Evolutionary conservation across 2,113 vertebrate species (phyloP), one percentile per base, ranked within the genome.

Genomic region (Oreochromis tanganicae): DNA sequence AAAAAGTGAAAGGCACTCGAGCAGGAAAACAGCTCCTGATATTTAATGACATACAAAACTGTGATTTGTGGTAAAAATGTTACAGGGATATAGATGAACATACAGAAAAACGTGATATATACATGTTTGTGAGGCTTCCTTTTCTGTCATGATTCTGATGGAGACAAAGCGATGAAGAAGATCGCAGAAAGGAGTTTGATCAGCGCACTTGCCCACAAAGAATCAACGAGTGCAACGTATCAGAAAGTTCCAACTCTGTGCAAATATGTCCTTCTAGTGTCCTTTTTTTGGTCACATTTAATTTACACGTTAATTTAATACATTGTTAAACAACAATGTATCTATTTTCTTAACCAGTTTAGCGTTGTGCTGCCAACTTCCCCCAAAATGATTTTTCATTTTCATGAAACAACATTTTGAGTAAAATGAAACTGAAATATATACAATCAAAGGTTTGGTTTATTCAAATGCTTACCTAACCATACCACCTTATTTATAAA

Each of bases 311-410:
- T 50, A 0, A 32, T 78, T 32, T 32, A 78, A 78, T 50, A 5
- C 11, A 50, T 50, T 78, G 0, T 50, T 8, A 50, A 50, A 29
- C 27, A 78, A 8, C 3, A 16, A 29, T 50, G 9, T 12, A 19
- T 75, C 24, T 11, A 75, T 75, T 75, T 75, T 29, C 41, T 48
- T 0, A 48, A 14, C 12, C n/a, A 14, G 7, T 41, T 68, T 68
- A 8, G 3, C 34, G 63, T 68, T 41, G 19, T 0, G 61, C 0
- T 21, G 10, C 19, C 34, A 68, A 68, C 34, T 36, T 5, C 2
- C 36, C 36, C 19, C 6, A 13, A 68, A 68, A 38, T 1, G 11
- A 38, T 0, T 38, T 68, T 38, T n/a, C n/a, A n/a, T n/a, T n/a
- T n/a, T n/a, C n/a, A 21, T 38, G 61, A 66, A 66, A 68, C 1